Base-by-base conservation (phyloP, 2,113 vertebrate genomes). In the Podiceps cristatus region DNA sequence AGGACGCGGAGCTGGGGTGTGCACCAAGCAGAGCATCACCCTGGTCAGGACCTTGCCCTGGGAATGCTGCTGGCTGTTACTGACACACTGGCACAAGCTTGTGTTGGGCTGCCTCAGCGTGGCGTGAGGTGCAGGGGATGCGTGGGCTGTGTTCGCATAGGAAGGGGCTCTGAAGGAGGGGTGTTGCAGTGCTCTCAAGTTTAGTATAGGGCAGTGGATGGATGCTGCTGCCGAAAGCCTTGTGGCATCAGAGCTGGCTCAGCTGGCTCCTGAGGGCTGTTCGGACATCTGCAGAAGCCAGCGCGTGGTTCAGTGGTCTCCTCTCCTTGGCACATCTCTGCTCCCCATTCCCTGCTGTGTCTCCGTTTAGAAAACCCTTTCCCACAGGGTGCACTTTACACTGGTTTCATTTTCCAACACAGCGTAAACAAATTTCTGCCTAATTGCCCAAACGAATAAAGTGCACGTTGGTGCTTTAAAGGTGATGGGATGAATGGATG, bases 381-480 rank as follows among this genome's bases (percentile, higher is more conserved):
- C 97, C 97, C 97, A 94, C 88, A 93, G 97, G 96, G 96, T 96
- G 94, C 97, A 97, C 96, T 98, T 98, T 97, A 97, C 96, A 96
- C 94, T 82, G 31, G 97, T 98, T 97, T 98, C 98, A 97, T 98
- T 98, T 98, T 98, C 98, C 40, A 45, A 94, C 73, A 77, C 96
- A 97, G 91, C 97, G 96, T 99, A 99, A 99, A 99, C 99, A 99
- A 98, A 99, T 99, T 98, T 98, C 98, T 98, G 98, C 98, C 98
- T 99, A 99, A 99, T 99, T 99, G 99, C 98, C 98, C 98, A 98
- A 98, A 99, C 96, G 98, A 99, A 98, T 98, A 98, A 98, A 98
- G 98, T 98, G 98, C 98, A 98, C 98, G 98, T 99, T 92, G 93
- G 98, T 98, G 98, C 98, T 98, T 98, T 98, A 98, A 98, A 98